Evolutionary conservation across 1,140 invertebrate species (phyloP).

Genomic region (Neocloeon triangulifer): DNA sequence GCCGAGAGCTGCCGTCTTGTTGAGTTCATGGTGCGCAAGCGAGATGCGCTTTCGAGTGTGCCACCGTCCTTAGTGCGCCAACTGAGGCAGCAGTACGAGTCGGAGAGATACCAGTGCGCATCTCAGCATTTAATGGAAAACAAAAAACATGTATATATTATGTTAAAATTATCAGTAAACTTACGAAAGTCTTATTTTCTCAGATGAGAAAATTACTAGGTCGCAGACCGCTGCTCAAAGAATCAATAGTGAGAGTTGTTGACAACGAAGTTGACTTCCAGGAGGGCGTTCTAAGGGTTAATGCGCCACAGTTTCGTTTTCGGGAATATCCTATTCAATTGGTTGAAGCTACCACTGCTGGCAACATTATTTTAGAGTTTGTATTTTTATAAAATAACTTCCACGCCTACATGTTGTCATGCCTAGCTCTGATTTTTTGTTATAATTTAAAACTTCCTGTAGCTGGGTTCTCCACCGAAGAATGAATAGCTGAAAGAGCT

Average conservation of each 20-base stretch:
- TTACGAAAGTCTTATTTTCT: slow-evolving; percentile 6
- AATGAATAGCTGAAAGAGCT: too few species aligned
- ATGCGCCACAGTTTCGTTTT: slow-evolving; percentile 24
- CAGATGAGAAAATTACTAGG: slow-evolving; percentile 19
- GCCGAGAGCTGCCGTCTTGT: slow-evolving; percentile 60
- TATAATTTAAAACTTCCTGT: too few species aligned
- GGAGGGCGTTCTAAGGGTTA: slow-evolving; percentile 22
- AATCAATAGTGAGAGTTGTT: slow-evolving; percentile 15
- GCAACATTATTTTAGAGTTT: slow-evolving; percentile 24
- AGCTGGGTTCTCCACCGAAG: too few species aligned
- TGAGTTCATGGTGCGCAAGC: slow-evolving; percentile 47
- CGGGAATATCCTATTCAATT: slow-evolving; percentile 20
- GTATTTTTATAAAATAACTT: too few species aligned
- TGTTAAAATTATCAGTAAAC: too few species aligned
- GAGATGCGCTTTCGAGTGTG: slow-evolving; percentile 55
- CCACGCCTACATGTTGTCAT: too few species aligned
- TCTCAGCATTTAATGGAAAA: slow-evolving; percentile 18
- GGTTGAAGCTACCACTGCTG: slow-evolving; percentile 20
- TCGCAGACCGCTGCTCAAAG: slow-evolving; percentile 13
- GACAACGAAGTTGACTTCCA: slow-evolving; percentile 20
- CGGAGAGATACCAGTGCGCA: slow-evolving; percentile 23
- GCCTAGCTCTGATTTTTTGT: too few species aligned
- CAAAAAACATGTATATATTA: slow-evolving; percentile 15
- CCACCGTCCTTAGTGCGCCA: slow-evolving; percentile 42
- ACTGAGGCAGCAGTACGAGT: slow-evolving; percentile 32